Evolutionary conservation across 1,140 invertebrate genomes (phyloP), one percentile per base, ranked within the genome.

Genomic region (Drosophila kurseongensis): DNA sequence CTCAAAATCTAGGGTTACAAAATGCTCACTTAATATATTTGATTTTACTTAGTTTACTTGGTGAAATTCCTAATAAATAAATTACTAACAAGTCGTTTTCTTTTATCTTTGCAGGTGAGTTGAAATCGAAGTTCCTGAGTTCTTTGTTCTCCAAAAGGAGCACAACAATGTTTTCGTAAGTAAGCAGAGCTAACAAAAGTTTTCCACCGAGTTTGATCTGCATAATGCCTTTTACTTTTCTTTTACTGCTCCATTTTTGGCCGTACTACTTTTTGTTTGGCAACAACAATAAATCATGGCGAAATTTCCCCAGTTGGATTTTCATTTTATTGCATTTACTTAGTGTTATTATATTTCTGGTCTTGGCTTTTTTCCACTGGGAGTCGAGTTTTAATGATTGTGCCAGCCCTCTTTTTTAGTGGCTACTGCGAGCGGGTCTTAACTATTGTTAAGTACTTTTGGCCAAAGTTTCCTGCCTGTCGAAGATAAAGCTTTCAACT

Each of bases 251-350:
- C 32, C 36, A 38, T 13, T 55, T 56, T 48, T 72, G 16, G 16
- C 48, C 41, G 55, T 41, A 45, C 48, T 45, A 57, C 51, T 55
- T 54, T 51, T 72, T 41, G 50, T 52, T 66, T 40, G 45, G 14
- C 63, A 66, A 51, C 68, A 74, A 79, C 67, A 81, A 88, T 88
- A 88, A 89, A 88, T 88, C 84, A 88, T 75, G 65, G 59, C 54
- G 65, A 79, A 83, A 89, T 88, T 89, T 89, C 77, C 52, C 84
- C 84, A 80, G 84, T 89, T 89, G 84, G 84, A 78, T 88, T 89
- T 89, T 80, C 84, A 84, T 89, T 83, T 88, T 88, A 88, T 89
- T 88, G 84, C 84, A 89, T 84, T 89, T 80, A 89, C 84, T 89
- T 89, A 86, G 79, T 84, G 79, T 88, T 73, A 45, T 79, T 81